Conservation (phyloP, 2,888 invertebrate genomes). For the Baronia brevicornis region DNA sequence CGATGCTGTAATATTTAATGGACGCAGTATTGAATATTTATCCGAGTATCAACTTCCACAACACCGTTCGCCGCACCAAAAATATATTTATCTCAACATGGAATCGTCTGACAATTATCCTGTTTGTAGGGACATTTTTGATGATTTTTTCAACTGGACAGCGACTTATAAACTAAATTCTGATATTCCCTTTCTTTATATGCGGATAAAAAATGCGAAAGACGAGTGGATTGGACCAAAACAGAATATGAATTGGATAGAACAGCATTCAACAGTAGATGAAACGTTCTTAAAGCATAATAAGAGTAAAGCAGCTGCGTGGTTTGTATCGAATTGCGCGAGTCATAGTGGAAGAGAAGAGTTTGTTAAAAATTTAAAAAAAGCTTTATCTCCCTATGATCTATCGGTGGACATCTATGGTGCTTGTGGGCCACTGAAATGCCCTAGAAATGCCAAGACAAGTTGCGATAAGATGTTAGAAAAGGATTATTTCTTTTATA, state of each 20-base stretch:
- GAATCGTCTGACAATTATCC: conserved; percentile 60
- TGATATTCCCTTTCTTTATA: conserved; percentile 51
- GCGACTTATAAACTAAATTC: conserved; percentile 58
- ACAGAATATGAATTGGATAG: conserved; percentile 34
- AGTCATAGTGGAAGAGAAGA: conserved; percentile 38
- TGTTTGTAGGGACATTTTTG: conserved; percentile 36
- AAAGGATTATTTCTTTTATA: conserved; percentile 81
- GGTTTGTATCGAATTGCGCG: conserved; percentile 59
- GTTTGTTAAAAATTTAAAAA: conserved; percentile 34
- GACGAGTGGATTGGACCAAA: conserved; percentile 50
- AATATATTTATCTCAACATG: conserved; percentile 55
- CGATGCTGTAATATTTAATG: conserved; percentile 55
- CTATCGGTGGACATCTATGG: conserved; percentile 72
- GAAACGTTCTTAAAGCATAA: conserved; percentile 31
- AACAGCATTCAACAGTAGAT: conserved; percentile 25
- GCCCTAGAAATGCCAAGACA: conserved; percentile 30
- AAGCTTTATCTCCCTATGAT: conserved; percentile 31
- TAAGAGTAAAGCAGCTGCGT: conserved; percentile 57
- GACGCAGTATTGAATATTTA: conserved; percentile 32
- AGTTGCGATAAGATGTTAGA: conserved; percentile 50
- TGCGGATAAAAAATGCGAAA: conserved; percentile 36
- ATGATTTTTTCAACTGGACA: conserved; percentile 65
- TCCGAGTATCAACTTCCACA: conserved; percentile 30
- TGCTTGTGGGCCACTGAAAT: conserved; percentile 56
- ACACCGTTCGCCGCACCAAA: conserved; percentile 40